Conservation (phyloP, 1,140 invertebrate genomes). For the Drosophila kepulauana region DNA sequence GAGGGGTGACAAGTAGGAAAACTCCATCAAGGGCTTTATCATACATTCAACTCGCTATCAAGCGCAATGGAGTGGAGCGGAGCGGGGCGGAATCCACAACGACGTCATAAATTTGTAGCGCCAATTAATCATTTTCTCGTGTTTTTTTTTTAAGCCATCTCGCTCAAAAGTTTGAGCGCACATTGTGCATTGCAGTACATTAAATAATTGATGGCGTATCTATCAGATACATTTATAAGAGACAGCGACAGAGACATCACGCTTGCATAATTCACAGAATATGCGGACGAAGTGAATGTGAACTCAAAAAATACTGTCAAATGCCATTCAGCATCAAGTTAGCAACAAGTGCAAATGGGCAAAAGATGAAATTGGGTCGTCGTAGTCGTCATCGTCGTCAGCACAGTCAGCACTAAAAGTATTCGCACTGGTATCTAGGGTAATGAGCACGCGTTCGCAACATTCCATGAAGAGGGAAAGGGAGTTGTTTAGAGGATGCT, state of each 20-base stretch:
- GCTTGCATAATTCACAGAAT: conserved; percentile 18
- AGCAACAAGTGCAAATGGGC: conserved; percentile 64
- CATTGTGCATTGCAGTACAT: conserved; percentile 48
- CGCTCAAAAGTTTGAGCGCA: background rate
- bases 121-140: conserved; percentile 74
- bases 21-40: conserved; percentile 60
- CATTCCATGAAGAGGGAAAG: conserved; percentile 4
- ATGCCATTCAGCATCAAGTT: conserved; percentile 53
- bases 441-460: conserved; percentile 59
- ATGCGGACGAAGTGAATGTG: background rate
- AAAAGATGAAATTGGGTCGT: conserved; percentile 23
- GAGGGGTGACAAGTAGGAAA: background rate
- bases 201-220: conserved; percentile 73
- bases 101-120: conserved; percentile 81
- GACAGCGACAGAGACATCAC: conserved; percentile 22
- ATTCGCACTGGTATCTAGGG: conserved; percentile 59
- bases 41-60: conserved; percentile 81
- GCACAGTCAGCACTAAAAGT: conserved; percentile 50
- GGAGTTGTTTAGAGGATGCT: conserved; percentile 17
- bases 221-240: conserved; percentile 58
- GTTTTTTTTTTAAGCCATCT: conserved; percentile 15
- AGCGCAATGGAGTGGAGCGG: background rate
- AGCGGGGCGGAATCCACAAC: conserved; percentile 29
- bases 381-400: too few species aligned
- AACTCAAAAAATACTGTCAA: conserved; percentile 51